Evolutionary conservation across 2,888 invertebrate genomes (phyloP).

Genomic region (Opisthograptis luteolata): DNA sequence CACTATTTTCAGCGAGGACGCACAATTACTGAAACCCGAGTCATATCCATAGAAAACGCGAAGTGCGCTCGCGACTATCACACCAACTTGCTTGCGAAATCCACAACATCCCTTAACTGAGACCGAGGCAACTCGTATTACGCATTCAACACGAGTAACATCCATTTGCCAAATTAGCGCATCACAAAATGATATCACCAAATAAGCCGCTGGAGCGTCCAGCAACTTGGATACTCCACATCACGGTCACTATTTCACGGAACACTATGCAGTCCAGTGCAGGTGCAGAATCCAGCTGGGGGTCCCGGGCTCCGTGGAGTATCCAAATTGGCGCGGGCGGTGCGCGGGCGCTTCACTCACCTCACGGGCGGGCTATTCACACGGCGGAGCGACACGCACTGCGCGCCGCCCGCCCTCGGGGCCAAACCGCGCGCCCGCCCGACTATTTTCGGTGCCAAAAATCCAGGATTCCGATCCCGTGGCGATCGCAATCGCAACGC

Average conservation of each 20-base stretch:
- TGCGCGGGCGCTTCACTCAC: slow-evolving; percentile 62
- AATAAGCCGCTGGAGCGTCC: slow-evolving; percentile 49
- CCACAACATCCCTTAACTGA: slow-evolving; percentile 40
- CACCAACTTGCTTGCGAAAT: slow-evolving; percentile 32
- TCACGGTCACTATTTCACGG: slow-evolving; percentile 36
- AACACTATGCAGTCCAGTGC: slow-evolving; percentile 33
- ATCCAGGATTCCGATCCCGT: slow-evolving; percentile 74
- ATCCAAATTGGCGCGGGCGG: slow-evolving; percentile 59
- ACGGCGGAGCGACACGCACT: slow-evolving; percentile 85
- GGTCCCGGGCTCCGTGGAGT: slow-evolving; percentile 48
- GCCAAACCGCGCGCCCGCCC: slow-evolving; percentile 71
- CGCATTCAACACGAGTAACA: slow-evolving; percentile 32
- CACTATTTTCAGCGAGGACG: slow-evolving; percentile 83
- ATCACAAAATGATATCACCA: slow-evolving; percentile 55
- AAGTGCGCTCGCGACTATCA: slow-evolving; percentile 42
- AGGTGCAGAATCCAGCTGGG: slow-evolving; percentile 34
- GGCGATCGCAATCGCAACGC: slow-evolving; percentile 61
- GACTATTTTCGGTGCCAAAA: slow-evolving; percentile 84
- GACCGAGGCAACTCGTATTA: slow-evolving; percentile 30
- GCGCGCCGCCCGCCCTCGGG: slow-evolving; percentile 72
- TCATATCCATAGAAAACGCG: slow-evolving; percentile 59
- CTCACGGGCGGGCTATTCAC: slow-evolving; percentile 82
- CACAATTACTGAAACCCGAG: slow-evolving; percentile 78
- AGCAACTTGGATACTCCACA: slow-evolving; percentile 69
- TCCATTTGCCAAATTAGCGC: slow-evolving; percentile 39